Conservation (phyloP, 1,140 invertebrate genomes). For the Diorhabda elongata region DNA sequence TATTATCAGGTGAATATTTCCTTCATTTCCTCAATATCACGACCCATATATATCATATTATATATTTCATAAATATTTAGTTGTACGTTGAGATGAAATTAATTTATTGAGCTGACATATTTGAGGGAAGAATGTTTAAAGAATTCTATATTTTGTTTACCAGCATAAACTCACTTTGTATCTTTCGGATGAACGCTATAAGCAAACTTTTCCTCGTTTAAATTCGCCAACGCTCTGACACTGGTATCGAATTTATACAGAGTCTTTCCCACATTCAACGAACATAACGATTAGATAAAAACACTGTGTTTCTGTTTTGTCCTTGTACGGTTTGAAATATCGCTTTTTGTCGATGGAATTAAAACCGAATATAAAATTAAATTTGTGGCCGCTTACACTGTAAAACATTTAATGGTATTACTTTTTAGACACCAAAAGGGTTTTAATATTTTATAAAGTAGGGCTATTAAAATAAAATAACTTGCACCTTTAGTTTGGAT, state of each 20-base stretch:
- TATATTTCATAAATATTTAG: too few species aligned
- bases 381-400: background rate
- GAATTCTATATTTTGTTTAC: too few species aligned
- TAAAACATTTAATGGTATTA: constrained; percentile 3
- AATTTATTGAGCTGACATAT: too few species aligned
- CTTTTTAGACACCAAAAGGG: background rate
- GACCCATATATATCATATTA: too few species aligned
- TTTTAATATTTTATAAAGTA: background rate
- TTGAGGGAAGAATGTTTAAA: too few species aligned
- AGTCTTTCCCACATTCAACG: background rate
- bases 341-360: background rate
- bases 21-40: too few species aligned
- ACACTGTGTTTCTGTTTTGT: background rate
- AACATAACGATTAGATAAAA: constrained; percentile 1
- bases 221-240: background rate
- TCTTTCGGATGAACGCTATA: too few species aligned
- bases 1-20: too few species aligned
- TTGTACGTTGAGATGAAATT: too few species aligned
- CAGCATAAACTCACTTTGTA: too few species aligned
- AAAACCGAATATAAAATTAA: background rate
- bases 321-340: constrained; percentile 2
- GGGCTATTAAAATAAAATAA: constrained; percentile 3
- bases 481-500: background rate
- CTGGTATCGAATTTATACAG: constrained; percentile 1
- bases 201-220: too few species aligned